Conservation (phyloP, 2,797 vertebrate genomes). For the Sebastes minor region DNA sequence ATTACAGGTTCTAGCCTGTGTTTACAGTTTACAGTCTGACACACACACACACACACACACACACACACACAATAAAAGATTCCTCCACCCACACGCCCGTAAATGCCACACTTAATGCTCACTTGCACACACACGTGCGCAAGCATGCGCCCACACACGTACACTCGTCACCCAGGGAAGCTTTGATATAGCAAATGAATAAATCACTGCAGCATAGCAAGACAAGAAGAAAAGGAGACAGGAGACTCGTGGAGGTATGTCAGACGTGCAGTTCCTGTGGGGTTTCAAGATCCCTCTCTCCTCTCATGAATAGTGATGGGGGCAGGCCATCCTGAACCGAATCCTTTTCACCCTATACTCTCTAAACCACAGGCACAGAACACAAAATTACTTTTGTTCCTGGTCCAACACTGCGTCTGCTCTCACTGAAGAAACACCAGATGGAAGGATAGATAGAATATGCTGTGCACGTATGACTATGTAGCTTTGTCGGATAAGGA, state of each 20-base stretch:
- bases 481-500: conserved; percentile 22
- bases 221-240: conserved; percentile 53
- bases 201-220: conserved; percentile 65
- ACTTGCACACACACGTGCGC: conserved; percentile 24
- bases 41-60: conserved; percentile 5
- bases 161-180: conserved; percentile 56
- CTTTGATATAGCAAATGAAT: conserved; percentile 75
- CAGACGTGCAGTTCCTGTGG: conserved; percentile 53
- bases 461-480: neutral
- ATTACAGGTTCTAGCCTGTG: conserved; percentile 64
- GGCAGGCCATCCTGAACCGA: conserved; percentile 56
- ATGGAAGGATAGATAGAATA: neutral
- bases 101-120: conserved; percentile 59
- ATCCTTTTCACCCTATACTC: conserved; percentile 44
- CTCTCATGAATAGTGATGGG: conserved; percentile 73
- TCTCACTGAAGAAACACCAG: neutral
- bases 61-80: conserved; percentile 41
- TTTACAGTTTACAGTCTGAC: conserved; percentile 47
- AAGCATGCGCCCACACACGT: conserved; percentile 29
- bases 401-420: conserved; percentile 6
- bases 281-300: conserved; percentile 53
- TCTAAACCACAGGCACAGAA: conserved; percentile 27
- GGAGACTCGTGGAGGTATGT: conserved; percentile 54
- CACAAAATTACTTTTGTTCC: conserved; percentile 45
- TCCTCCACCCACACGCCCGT: conserved; percentile 47